Conservation (phyloP, 2,113 vertebrate species). For the Anthoscopus minutus region DNA sequence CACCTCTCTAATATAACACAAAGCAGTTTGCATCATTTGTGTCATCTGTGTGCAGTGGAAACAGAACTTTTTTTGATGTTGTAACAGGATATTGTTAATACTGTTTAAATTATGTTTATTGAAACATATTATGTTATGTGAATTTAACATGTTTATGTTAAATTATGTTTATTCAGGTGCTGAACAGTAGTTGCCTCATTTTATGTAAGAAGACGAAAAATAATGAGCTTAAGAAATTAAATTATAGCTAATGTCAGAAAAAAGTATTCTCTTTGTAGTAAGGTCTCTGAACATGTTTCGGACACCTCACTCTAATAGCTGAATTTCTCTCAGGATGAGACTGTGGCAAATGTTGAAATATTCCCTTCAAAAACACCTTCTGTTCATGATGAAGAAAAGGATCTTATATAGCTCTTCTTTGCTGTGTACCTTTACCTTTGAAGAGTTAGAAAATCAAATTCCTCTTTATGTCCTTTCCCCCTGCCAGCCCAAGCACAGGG, state of each 20-base stretch:
- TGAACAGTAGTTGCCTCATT: not conserved
- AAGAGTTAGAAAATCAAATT: not conserved
- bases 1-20: constrained; percentile 26
- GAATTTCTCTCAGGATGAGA: not conserved
- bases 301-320: not conserved
- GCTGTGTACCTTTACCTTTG: not conserved
- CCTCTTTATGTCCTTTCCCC: not conserved
- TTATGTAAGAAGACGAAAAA: not conserved
- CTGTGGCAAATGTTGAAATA: not conserved
- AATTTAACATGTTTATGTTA: too few species aligned
- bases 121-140: too few species aligned
- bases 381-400: not conserved
- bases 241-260: not conserved
- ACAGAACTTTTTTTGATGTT: constrained; percentile 34
- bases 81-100: not conserved
- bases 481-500: not conserved
- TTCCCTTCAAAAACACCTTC: not conserved
- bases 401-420: not conserved
- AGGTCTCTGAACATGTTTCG: not conserved
- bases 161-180: constrained; percentile 31
- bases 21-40: constrained; percentile 11
- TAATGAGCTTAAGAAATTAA: constrained; percentile 8
- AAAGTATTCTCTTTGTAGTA: not conserved
- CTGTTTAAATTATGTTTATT: constrained; percentile 33
- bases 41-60: constrained; percentile 17